Evolutionary conservation across 2,797 vertebrate species (phyloP).

Genomic region (Hoplostethus atlanticus): DNA sequence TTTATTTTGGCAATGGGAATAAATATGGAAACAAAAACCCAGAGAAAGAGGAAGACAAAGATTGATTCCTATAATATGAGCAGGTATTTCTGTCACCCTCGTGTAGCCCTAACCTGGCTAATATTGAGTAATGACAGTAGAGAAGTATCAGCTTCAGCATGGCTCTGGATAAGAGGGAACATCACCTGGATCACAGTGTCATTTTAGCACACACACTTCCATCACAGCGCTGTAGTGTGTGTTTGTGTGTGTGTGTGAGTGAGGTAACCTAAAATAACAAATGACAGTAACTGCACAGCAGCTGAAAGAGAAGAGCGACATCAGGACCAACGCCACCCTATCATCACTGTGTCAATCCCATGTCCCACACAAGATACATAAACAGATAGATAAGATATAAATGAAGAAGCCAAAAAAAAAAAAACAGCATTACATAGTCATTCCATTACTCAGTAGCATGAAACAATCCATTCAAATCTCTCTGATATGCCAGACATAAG

Average conservation of each 20-base stretch:
- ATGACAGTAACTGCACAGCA: conserved; percentile 82
- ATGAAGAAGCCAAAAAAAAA: conserved; percentile 22
- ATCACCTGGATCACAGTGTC: conserved; percentile 70
- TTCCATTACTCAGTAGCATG: conserved; percentile 50
- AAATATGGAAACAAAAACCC: conserved; percentile 19
- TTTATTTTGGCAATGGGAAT: conserved; percentile 42
- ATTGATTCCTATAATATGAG: conserved; percentile 8
- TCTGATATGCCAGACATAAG: conserved; percentile 38
- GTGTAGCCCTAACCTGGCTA: conserved; percentile 25
- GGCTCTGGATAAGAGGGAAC: conserved; percentile 31
- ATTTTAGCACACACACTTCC: conserved; percentile 36
- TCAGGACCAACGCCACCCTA: conserved; percentile 57
- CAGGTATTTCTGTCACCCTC: conserved; percentile 18
- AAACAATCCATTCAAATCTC: conserved; percentile 48
- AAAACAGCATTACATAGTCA: neutral
- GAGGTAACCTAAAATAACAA: conserved; percentile 59
- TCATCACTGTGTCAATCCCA: conserved; percentile 61
- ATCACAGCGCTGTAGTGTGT: conserved; percentile 32
- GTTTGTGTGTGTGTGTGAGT: conserved; percentile 27
- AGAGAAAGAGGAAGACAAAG: conserved; percentile 27
- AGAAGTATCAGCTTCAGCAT: conserved; percentile 31
- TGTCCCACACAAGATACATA: conserved; percentile 37
- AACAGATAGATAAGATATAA: conserved; percentile 37
- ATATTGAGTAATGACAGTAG: conserved; percentile 22
- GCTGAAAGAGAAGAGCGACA: conserved; percentile 71